Conservation (phyloP, 2,113 vertebrate genomes). For the Sakesphorus luctuosus region DNA sequence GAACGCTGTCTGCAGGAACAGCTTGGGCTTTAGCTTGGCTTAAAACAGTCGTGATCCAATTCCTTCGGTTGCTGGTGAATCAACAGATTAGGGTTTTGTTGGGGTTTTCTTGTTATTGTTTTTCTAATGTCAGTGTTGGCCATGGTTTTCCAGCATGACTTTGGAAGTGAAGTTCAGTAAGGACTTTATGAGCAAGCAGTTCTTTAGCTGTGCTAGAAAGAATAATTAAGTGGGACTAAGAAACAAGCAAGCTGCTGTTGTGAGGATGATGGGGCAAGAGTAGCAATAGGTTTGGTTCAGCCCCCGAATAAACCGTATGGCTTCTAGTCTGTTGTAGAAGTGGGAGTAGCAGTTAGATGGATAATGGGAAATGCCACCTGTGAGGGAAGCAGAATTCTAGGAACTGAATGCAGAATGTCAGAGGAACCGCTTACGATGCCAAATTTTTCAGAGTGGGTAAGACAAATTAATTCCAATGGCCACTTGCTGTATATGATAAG, state of each 20-base stretch:
- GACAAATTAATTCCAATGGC: background rate
- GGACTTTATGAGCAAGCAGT: background rate
- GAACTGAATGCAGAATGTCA: background rate
- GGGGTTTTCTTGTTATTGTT: background rate
- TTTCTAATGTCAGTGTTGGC: background rate
- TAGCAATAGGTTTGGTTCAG: background rate
- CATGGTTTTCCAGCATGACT: background rate
- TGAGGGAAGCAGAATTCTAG: background rate
- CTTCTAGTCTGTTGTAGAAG: background rate
- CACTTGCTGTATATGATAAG: background rate
- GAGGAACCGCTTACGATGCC: background rate
- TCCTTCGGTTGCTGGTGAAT: background rate
- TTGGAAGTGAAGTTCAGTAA: background rate
- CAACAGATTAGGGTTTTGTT: background rate
- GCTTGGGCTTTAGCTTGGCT: background rate
- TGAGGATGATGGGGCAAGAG: background rate
- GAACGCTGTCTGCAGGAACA: background rate
- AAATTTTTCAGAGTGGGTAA: background rate
- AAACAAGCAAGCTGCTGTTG: background rate
- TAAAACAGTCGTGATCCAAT: background rate
- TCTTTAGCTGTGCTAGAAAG: background rate
- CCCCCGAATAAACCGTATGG: background rate
- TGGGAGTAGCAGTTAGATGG: background rate
- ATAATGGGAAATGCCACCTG: background rate
- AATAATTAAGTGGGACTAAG: background rate